A percentile compares a stretch with the other conserved stretches of the same genome.
These are phyloP conservation scores for Melanotaenia nigrans DNA, from an alignment of 2,797 vertebrate species.

Conservation along the genomic window DNA sequence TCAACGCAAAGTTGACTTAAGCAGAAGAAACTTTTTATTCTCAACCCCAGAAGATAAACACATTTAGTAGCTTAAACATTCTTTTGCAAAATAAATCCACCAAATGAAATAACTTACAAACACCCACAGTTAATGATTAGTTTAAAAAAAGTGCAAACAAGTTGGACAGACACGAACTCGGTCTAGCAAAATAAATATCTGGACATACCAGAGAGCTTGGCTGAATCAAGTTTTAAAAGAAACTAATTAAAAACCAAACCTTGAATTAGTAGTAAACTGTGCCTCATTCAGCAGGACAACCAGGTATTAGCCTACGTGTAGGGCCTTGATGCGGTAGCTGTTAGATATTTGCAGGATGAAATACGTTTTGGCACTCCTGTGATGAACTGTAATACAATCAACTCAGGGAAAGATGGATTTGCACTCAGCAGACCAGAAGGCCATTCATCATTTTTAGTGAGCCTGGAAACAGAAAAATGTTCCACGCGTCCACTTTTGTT, in stretches of 20 bases:
- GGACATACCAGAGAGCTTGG: constrained; percentile 24
- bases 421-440: constrained; percentile 26
- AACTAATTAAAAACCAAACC: not conserved
- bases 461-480: constrained; percentile 22
- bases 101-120: constrained; percentile 62
- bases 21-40: constrained; percentile 69
- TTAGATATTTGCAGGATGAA: constrained; percentile 31
- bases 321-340: constrained; percentile 19
- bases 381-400: constrained; percentile 39
- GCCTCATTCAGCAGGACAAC: constrained; percentile 23
- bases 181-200: constrained; percentile 52
- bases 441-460: constrained; percentile 34
- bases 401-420: constrained; percentile 31
- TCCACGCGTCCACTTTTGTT: not conserved
- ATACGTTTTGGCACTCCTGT: constrained; percentile 50
- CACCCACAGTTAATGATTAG: constrained; percentile 44
- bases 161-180: constrained; percentile 41
- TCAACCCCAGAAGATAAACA: constrained; percentile 52
- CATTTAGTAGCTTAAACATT: constrained; percentile 61
- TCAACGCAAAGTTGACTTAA: not conserved
- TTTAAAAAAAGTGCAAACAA: constrained; percentile 62
- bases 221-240: constrained; percentile 21
- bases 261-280: not conserved
- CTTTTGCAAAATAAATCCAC: constrained; percentile 53
- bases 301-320: not conserved